Evolutionary conservation across 2,797 vertebrate species (phyloP), one percentile per base, ranked within the genome.

Genomic region (Cossypha polioptera): DNA sequence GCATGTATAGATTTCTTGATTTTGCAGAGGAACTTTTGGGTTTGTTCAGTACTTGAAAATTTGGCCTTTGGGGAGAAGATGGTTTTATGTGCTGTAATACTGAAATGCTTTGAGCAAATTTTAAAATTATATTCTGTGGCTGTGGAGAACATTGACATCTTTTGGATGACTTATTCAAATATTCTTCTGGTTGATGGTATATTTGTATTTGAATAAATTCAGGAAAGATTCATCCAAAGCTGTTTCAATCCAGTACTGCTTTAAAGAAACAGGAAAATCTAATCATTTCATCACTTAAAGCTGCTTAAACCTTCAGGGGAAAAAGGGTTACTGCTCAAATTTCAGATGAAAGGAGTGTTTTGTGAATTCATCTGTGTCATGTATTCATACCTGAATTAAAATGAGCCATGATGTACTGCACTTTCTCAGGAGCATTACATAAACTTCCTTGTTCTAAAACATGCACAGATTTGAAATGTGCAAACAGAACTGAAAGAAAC

Each of bases 311-410:
- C 80, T 96, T 96, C 66, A 65, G 88, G 62, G 86, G 43, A 13
- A 94, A 96, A 95, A 94, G 94, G 58, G 94, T 97, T 97, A 88
- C 93, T 97, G 66, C 94, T 97, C 95, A 93, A 87, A 92, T 92
- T 94, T 94, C 94, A 90, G 94, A 92, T 98, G 98, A 98, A 98
- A 98, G 94, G 91, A 96, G 93, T 63, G 55, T 97, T 96, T 98
- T 98, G 97, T 98, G 95, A 98, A 98, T 98, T 98, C 98, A 98
- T 97, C 87, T 97, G 94, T 97, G 93, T 97, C 94, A 96, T 96
- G 76, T 96, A 96, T 97, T 98, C 97, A 97, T 98, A 98, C 97
- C 96, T 97, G 94, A 92, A 95, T 96, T 97, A 98, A 97, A 98
- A 98, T 93, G 88, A 98, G 80, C 96, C 97, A 63, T 55, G 96